Base-by-base conservation (phyloP, 1,140 invertebrate species). In the Papilio helenus region DNA sequence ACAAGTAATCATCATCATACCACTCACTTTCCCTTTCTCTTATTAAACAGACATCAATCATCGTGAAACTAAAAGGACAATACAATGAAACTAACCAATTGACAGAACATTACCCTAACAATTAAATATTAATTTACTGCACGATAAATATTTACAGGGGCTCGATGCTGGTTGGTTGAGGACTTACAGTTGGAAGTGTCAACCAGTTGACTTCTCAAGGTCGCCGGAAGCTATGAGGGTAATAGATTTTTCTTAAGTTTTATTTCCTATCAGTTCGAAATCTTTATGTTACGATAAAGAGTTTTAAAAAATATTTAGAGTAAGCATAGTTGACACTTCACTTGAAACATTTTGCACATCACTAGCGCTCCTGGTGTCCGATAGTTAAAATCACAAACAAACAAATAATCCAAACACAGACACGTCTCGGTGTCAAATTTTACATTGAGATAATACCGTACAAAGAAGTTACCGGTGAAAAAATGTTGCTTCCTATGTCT, bases 141-240 rank as follows among this genome's bases (percentile, higher is more conserved):
- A 49, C 46, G 3, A 49, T 9, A 49, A 10, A 14, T 2, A 29
- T 16, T 93, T 92, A 80, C 89, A 96, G 96, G 97, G 95, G 73
- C 93, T 96, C 68, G 96, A 96, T 86, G 96, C 89, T 65, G 91
- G 91, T 23, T 94, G 93, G 93, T 90, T 96, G 82, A 95, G 88
- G 55, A 95, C 96, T 80, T 97, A 98, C 91, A 98, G 96, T 93
- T 98, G 97, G 96, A 96, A 96, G 87, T 98, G 98, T 91, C 97
- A 98, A 91, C 96, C 97, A 0, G 97, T 98, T 1, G 97, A 98
- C 87, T 97, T 96, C 88, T 97, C 97, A 0, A 91, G 95, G 46
- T 93, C 96, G 2, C 96, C 97, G 18, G 95, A 97, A 89, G 97
- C 97, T 65, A 95, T 98, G 73, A 95, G 97, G 90, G 97, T 98